Conservation (phyloP, 2,888 invertebrate genomes). For the Oscheius sp. region DNA sequence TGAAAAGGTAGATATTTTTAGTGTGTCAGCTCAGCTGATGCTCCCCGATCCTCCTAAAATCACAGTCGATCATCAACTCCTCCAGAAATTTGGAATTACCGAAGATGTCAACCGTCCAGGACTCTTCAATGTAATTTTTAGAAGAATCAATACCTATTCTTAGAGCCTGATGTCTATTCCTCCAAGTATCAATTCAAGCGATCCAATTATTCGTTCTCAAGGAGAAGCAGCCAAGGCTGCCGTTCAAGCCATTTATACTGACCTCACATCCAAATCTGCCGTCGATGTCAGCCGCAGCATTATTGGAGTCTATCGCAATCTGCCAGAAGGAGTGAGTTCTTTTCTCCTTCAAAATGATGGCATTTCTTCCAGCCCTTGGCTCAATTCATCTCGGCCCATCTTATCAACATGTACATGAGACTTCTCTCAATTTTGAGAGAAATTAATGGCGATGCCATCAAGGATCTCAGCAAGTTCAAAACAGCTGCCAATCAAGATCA, state of each 20-base stretch:
- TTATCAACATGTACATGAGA: constrained; percentile 4
- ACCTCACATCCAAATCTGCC: background rate
- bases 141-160: background rate
- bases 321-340: background rate
- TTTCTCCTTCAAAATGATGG: background rate
- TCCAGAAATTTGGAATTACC: background rate
- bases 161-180: background rate
- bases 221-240: background rate
- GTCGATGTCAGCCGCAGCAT: background rate
- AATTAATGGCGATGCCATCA: background rate
- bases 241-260: background rate
- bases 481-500: background rate
- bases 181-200: background rate
- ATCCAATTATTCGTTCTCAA: background rate
- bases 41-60: constrained; percentile 5
- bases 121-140: background rate
- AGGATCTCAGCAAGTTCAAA: background rate
- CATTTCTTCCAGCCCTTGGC: background rate
- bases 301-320: background rate
- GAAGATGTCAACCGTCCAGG: background rate
- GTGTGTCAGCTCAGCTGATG: background rate
- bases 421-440: background rate
- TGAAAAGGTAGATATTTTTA: background rate
- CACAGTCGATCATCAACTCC: background rate
- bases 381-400: constrained; percentile 3